Conservation (phyloP, 2,113 vertebrate genomes). For the Procavia capensis region DNA sequence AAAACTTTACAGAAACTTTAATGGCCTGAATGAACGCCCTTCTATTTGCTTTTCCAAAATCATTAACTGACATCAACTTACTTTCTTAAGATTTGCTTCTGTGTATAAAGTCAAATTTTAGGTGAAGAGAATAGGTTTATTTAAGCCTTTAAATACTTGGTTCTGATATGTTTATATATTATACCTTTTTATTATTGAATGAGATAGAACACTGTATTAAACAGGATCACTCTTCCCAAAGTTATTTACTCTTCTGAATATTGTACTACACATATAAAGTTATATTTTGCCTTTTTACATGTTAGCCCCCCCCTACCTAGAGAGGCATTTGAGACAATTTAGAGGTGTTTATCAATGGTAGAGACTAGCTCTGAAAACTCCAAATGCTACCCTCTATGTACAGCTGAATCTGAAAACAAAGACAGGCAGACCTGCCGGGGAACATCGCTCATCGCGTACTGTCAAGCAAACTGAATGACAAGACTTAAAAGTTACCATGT, state of each 20-base stretch:
- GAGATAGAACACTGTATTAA: background rate
- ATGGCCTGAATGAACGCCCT: background rate
- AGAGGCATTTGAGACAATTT: background rate
- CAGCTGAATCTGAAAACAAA: slow-evolving; percentile 63
- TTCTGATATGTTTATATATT: slow-evolving; percentile 33
- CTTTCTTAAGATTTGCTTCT: background rate
- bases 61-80: background rate
- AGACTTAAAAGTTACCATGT: slow-evolving; percentile 60
- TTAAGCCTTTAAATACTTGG: background rate
- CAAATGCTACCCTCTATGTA: background rate
- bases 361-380: background rate
- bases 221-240: background rate
- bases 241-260: background rate
- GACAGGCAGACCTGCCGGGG: slow-evolving; percentile 29
- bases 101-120: background rate
- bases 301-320: background rate
- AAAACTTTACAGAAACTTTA: slow-evolving; percentile 13
- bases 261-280: background rate
- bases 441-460: slow-evolving; percentile 52
- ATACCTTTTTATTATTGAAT: background rate
- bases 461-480: slow-evolving; percentile 68
- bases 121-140: background rate
- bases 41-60: slow-evolving; percentile 11
- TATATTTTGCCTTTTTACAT: background rate
- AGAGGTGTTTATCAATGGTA: background rate